Conservation (phyloP, 2,888 invertebrate genomes). For the Spatulosminthurus flaviceps region DNA sequence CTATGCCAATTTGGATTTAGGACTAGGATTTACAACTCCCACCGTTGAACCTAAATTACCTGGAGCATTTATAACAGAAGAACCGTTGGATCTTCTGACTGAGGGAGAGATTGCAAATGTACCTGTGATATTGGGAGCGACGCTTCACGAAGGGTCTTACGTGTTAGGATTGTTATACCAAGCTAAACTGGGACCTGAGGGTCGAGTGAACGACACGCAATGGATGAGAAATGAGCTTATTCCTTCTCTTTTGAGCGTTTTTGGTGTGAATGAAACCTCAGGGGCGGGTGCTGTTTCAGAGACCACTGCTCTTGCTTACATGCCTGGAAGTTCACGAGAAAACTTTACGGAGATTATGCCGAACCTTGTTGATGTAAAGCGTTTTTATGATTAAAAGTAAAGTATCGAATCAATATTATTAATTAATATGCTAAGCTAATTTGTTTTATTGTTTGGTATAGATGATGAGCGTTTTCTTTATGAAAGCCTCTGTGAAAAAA, state of each 20-base stretch:
- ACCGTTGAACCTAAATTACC: constrained; percentile 54
- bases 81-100: constrained; percentile 48
- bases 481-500: constrained; percentile 57
- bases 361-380: constrained; percentile 52
- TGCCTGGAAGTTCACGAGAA: constrained; percentile 45
- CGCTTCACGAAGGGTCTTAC: constrained; percentile 53
- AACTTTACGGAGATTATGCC: constrained; percentile 55
- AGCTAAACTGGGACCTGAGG: constrained; percentile 40
- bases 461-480: constrained; percentile 55
- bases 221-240: constrained; percentile 51
- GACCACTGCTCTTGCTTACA: constrained; percentile 48
- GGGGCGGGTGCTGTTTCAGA: constrained; percentile 44
- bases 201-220: constrained; percentile 39
- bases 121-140: constrained; percentile 53
- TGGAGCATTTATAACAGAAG: constrained; percentile 52
- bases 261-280: constrained; percentile 33
- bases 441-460: constrained; percentile 5
- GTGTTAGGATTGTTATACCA: constrained; percentile 45
- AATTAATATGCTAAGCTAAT: constrained; percentile 28
- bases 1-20: constrained; percentile 43
- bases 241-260: constrained; percentile 45
- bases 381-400: neutral
- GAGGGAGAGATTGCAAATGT: constrained; percentile 50
- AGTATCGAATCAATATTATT: neutral
- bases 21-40: constrained; percentile 43